These are phyloP conservation scores for Drosophila diplacantha DNA, from an alignment of 2,888 invertebrate genomes.

Conservation along the genomic window DNA sequence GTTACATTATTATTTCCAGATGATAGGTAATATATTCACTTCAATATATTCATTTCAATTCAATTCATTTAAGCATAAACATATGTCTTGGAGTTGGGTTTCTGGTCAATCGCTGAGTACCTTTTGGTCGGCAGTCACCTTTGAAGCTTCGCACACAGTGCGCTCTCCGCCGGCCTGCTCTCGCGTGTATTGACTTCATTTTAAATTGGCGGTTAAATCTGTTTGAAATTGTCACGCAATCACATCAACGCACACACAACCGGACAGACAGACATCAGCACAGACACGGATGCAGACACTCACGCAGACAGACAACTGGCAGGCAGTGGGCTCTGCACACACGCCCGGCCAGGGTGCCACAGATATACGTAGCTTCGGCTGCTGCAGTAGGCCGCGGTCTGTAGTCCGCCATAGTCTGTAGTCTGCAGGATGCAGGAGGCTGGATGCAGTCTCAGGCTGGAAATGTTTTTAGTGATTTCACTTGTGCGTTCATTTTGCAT, in stretches of 20 bases:
- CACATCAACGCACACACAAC: conserved; percentile 52
- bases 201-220: conserved; percentile 74
- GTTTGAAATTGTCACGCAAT: conserved; percentile 73
- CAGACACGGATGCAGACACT: conserved; percentile 16
- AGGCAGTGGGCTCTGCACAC: conserved; percentile 13
- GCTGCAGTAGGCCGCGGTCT: conserved; percentile 19
- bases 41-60: no score
- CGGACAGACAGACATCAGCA: conserved; percentile 38
- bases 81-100: no score
- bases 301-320: conserved; percentile 12
- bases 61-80: not conserved
- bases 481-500: conserved; percentile 60
- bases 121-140: conserved; percentile 1
- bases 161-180: conserved; percentile 46
- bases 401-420: conserved; percentile 2
- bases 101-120: not conserved
- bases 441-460: conserved; percentile 38
- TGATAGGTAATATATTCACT: not conserved
- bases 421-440: conserved; percentile 14
- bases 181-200: conserved; percentile 71
- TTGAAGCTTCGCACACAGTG: not conserved
- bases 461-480: conserved; percentile 70
- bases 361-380: conserved; percentile 5
- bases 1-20: not conserved
- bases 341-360: not conserved